Evolutionary conservation across 2,113 vertebrate species (phyloP).

Genomic region (Vireo altiloquus): DNA sequence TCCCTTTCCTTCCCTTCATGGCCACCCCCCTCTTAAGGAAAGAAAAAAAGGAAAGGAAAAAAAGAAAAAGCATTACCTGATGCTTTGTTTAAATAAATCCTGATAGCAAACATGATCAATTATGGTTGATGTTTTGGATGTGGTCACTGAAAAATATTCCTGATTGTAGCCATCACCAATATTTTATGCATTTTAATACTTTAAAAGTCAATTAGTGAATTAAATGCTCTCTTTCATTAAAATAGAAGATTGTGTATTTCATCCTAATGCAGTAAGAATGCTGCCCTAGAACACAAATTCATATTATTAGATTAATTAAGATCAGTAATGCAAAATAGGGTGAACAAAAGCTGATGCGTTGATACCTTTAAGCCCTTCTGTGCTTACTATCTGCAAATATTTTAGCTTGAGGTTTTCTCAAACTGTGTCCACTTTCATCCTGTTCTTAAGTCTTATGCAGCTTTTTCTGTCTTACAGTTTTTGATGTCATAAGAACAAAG

Average conservation of each 20-base stretch:
- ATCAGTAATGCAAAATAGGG: slow-evolving; percentile 19
- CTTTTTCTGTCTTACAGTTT: not conserved
- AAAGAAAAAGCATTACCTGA: rapidly evolving
- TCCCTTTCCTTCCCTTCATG: not conserved
- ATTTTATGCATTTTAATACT: slow-evolving; percentile 14
- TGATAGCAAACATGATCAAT: not conserved
- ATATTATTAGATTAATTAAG: slow-evolving; percentile 46
- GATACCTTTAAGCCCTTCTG: not conserved
- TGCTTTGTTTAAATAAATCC: not conserved
- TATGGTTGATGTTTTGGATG: not conserved
- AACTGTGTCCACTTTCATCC: not conserved
- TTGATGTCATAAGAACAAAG: not conserved
- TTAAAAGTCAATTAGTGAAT: slow-evolving; percentile 42
- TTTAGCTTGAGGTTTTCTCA: slow-evolving; percentile 16
- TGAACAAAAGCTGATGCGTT: not conserved
- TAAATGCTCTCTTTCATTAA: slow-evolving; percentile 33
- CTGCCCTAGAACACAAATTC: slow-evolving; percentile 5
- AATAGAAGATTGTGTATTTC: slow-evolving; percentile 27
- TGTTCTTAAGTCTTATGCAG: not conserved
- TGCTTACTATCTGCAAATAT: not conserved
- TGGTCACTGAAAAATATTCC: not conserved
- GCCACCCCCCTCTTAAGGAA: not conserved
- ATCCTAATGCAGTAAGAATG: slow-evolving; percentile 36
- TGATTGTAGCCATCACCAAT: not conserved
- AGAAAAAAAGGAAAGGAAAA: not conserved